These are phyloP conservation scores for Apteryx mantelli DNA, from an alignment of 2,113 vertebrate species.

Conservation along the genomic window DNA sequence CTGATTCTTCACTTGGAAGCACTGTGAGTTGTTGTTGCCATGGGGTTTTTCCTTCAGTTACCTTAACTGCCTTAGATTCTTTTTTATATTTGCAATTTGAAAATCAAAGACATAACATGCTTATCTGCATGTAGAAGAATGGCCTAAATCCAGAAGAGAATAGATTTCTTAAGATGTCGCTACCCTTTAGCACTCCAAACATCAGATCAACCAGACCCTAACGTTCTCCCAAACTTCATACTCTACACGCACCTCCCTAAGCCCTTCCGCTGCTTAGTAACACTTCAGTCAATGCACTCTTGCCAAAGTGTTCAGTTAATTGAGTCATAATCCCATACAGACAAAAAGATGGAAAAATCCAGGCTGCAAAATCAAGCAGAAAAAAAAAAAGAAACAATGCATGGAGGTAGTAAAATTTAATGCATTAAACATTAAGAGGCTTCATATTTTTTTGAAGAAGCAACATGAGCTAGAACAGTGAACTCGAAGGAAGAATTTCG, in stretches of 20 bases:
- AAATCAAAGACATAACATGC: background rate
- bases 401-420: background rate
- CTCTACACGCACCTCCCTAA: background rate
- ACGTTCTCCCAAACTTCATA: background rate
- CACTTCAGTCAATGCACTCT: background rate
- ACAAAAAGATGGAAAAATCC: background rate
- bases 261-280: background rate
- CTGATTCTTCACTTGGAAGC: conserved; percentile 34
- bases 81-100: background rate
- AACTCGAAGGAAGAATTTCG: background rate
- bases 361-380: background rate
- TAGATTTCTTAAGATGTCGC: background rate
- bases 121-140: background rate
- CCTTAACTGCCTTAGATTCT: background rate
- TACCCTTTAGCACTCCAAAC: background rate
- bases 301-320: background rate
- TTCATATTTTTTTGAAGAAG: background rate
- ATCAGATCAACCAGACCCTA: background rate
- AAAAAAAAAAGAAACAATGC: background rate
- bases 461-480: background rate
- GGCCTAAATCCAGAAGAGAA: background rate
- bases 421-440: background rate
- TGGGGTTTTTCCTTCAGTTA: background rate
- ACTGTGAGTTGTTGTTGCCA: background rate
- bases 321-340: background rate